phyloP scores from a whole-genome alignment of 2,113 vertebrate species.

The Halcyon senegalensis region DNA sequence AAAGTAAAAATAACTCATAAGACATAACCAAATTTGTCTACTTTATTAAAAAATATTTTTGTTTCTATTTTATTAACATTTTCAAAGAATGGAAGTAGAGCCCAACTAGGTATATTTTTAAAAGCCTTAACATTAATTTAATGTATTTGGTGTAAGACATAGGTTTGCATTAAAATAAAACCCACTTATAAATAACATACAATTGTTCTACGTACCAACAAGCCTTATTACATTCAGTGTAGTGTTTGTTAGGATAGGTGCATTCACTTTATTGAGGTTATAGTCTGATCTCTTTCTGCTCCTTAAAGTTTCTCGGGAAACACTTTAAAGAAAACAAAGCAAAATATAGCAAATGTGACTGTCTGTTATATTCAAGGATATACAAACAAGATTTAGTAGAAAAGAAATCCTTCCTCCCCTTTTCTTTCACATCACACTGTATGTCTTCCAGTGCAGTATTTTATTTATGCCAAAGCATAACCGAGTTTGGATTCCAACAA shows the following conservation, averaged over 20 bases:
- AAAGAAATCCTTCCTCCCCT: not conserved
- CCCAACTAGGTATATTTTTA: not conserved
- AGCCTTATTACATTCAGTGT: constrained; percentile 97
- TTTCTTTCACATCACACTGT: not conserved
- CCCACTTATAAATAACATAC: not conserved
- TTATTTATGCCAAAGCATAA: not conserved
- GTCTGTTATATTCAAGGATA: not conserved
- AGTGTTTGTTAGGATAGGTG: constrained; percentile 96
- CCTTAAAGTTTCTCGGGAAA: constrained; percentile 90
- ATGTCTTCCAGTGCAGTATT: not conserved
- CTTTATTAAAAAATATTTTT: not conserved
- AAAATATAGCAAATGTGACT: not conserved
- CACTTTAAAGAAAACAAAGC: constrained; percentile 71
- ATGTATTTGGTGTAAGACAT: not conserved
- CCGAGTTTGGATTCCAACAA: not conserved
- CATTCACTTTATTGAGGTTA: constrained; percentile 91
- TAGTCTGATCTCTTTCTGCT: constrained; percentile 95
- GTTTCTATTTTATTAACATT: not conserved
- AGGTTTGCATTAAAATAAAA: not conserved
- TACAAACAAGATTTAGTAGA: not conserved
- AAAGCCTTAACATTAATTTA: not conserved
- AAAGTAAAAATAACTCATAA: not conserved
- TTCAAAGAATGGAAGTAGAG: not conserved
- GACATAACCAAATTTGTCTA: not conserved
- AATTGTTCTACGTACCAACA: constrained; percentile 86